Conservation (phyloP, 2,888 invertebrate species). For the Leptinotarsa juncta region DNA sequence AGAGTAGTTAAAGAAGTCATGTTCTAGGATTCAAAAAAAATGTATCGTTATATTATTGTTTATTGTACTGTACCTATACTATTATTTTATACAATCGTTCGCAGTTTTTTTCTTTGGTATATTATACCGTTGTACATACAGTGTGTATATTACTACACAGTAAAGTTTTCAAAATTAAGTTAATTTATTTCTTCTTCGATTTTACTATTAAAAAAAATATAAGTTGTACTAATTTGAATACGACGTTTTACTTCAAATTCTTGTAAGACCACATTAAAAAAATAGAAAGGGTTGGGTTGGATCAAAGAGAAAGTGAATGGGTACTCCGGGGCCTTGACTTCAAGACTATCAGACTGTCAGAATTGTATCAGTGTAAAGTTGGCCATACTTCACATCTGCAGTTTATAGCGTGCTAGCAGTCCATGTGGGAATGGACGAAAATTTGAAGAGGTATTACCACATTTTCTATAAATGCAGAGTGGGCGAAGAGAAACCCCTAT, state of each 20-base stretch:
- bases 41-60: conserved; percentile 66
- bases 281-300: background rate
- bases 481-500: no score
- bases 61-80: conserved; percentile 65
- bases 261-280: background rate
- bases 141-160: conserved; percentile 63
- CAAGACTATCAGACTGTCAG: no score
- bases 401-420: no score
- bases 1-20: conserved; percentile 65
- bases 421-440: no score
- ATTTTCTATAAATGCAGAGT: no score
- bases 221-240: conserved; percentile 55
- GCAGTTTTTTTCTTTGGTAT: conserved; percentile 59
- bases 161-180: conserved; percentile 61
- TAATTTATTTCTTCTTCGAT: conserved; percentile 58
- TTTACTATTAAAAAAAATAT: conserved; percentile 55
- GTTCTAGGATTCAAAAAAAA: conserved; percentile 63
- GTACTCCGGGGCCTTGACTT: no score
- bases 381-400: no score
- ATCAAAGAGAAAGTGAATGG: no score
- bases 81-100: conserved; percentile 66
- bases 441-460: no score
- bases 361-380: no score
- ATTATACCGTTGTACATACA: conserved; percentile 64
- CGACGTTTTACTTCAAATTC: conserved; percentile 41